Evolutionary conservation across 2,888 invertebrate genomes (phyloP).

Genomic region (Coleophora flavipennella): DNA sequence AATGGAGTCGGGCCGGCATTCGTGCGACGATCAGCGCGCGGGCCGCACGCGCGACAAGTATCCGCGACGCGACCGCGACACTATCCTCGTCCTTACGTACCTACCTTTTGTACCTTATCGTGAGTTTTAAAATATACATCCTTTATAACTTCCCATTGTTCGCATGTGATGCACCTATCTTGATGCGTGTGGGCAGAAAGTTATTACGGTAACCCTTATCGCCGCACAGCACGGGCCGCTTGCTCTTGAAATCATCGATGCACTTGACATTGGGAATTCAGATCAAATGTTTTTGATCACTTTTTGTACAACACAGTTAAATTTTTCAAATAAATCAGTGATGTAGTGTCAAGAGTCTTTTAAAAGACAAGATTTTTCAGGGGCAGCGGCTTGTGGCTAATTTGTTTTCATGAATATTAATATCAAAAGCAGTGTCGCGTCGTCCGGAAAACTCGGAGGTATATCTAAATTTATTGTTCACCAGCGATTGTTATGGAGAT

Average conservation of each 20-base stretch:
- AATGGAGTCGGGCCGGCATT: constrained; percentile 56
- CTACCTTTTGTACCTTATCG: constrained; percentile 50
- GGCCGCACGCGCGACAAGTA: constrained; percentile 51
- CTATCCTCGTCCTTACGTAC: constrained; percentile 10
- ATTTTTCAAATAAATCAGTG: constrained; percentile 8
- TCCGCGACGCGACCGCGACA: constrained; percentile 32
- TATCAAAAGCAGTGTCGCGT: constrained; percentile 27
- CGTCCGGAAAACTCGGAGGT: constrained; percentile 45
- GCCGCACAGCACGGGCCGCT: constrained; percentile 1
- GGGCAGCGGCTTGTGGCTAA: constrained; percentile 32
- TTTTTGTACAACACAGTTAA: too few species aligned
- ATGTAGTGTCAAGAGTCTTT: not conserved
- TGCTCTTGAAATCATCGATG: constrained; percentile 34
- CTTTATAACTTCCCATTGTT: constrained; percentile 28
- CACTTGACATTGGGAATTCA: constrained; percentile 43
- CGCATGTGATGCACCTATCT: constrained; percentile 43
- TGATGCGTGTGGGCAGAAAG: constrained; percentile 28
- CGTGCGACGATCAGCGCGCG: constrained; percentile 56
- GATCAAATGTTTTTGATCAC: too few species aligned
- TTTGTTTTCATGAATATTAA: constrained; percentile 45
- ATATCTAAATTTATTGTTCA: constrained; percentile 55
- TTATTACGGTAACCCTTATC: constrained; percentile 26
- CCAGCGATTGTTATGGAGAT: constrained; percentile 61
- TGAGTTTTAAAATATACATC: constrained; percentile 22
- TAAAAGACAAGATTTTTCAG: constrained; percentile 2